These are phyloP conservation scores for Scarus forsteni DNA, from an alignment of 2,797 vertebrate species.

Conservation along the genomic window DNA sequence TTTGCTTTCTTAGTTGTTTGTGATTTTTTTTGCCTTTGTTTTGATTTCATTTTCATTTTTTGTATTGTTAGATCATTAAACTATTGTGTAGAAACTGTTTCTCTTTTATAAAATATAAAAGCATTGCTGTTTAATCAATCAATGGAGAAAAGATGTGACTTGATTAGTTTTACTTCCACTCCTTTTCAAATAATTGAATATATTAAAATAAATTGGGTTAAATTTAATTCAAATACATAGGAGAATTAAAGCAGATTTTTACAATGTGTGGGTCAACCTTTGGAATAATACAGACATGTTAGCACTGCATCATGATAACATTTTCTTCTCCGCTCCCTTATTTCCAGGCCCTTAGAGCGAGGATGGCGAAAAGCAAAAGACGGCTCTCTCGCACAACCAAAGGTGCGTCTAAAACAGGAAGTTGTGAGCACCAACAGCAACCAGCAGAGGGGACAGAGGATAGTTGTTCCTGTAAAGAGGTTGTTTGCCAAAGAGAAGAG, in stretches of 20 bases:
- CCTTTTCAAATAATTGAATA: too few relatives aligned
- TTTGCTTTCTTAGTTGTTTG: too few relatives aligned
- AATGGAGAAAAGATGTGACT: too few relatives aligned
- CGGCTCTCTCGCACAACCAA: conserved; percentile 85
- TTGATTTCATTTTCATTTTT: too few relatives aligned
- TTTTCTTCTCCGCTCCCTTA: background rate
- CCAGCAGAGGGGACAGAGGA: conserved; percentile 91
- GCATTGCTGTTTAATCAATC: too few relatives aligned
- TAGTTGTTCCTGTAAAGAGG: conserved; percentile 91
- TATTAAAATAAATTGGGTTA: too few relatives aligned
- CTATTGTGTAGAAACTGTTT: too few relatives aligned
- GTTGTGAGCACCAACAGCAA: conserved; percentile 88
- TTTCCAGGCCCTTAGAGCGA: conserved; percentile 91
- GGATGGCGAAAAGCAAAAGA: conserved; percentile 95
- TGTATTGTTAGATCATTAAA: too few relatives aligned
- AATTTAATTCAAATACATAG: too few relatives aligned
- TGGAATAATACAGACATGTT: background rate
- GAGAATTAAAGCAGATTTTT: background rate
- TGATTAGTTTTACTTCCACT: too few relatives aligned
- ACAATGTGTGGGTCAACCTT: background rate
- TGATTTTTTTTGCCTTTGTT: too few relatives aligned
- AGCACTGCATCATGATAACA: background rate
- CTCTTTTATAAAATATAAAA: too few relatives aligned
- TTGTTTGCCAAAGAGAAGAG: conserved; percentile 95
- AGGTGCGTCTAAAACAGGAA: conserved; percentile 92